Base-by-base conservation (phyloP, 2,888 invertebrate species). In the Mechanitis messenoides region DNA sequence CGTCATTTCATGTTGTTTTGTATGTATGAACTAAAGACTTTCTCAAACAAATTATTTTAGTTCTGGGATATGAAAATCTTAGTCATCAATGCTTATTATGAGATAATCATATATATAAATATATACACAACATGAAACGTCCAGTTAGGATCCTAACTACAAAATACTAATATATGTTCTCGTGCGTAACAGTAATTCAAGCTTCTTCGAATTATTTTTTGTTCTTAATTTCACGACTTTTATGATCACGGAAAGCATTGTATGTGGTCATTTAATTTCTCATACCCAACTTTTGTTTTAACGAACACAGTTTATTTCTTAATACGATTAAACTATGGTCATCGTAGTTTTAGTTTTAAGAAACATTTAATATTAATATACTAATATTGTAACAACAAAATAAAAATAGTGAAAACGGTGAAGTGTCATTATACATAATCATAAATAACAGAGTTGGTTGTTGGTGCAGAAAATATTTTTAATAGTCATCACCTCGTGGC, bases 71-170 rank as follows among this genome's bases (percentile, higher is more conserved):
- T 42, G 4, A 38, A 38, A 6, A 38, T 38, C 9, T 42, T 9
- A 42, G 42, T 9, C 42, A 7, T 3, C 9, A 2, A 20, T 9
- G 2, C 9, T 9, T 9, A 11, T 42, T 42, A 42, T 11, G 6
- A 3, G 3, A 3, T 9, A 50, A 38, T 35, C 7, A 58, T 12
- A 58, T 45, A 58, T 45, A 33, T 33, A 55, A 55, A 12, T 20
- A 45, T 33, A 20, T 20, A 20, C 76, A 69, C 72, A 79, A 79
- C 81, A 81, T 80, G 78, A 77, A 78, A 77, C 76, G 77, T 79
- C 81, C 84, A 85, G 85, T 84, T 84, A 81, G 77, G 77, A 78
- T 75, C 78, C 80, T 85, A 85, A 85, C 83, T 81, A 80, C 84
- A 76, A 83, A 81, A 85, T 87, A 87, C 86, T 86, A 83, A 83